These are phyloP conservation scores for Sweltsa coloradensis DNA, from an alignment of 1,140 invertebrate species.

Conservation along the genomic window DNA sequence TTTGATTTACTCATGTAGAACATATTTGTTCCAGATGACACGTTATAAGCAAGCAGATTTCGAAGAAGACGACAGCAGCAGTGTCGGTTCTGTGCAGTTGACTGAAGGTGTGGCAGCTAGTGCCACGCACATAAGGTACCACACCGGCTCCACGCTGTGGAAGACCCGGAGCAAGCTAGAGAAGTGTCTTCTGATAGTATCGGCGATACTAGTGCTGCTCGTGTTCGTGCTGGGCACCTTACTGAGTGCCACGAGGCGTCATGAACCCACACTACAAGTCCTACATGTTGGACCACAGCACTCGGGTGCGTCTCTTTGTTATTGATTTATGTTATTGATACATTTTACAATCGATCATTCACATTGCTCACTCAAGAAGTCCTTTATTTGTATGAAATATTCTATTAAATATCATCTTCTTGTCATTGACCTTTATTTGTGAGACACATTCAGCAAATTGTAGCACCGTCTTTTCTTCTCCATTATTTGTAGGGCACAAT, in stretches of 20 bases:
- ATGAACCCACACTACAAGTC: conserved; percentile 19
- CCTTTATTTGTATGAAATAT: no score
- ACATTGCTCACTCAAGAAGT: no score
- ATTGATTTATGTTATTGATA: no score
- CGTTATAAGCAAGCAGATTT: conserved; percentile 75
- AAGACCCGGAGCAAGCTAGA: conserved; percentile 44
- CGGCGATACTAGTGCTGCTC: conserved; percentile 45
- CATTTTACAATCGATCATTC: no score
- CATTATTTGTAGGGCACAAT: no score
- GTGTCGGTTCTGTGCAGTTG: conserved; percentile 66
- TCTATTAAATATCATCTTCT: no score
- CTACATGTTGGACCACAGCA: conserved; percentile 29
- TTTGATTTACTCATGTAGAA: no score
- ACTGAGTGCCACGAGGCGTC: conserved; percentile 24
- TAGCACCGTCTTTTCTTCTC: no score
- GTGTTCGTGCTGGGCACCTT: conserved; percentile 41
- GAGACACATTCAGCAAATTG: no score
- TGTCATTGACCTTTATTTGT: no score
- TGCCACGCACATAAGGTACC: conserved; percentile 67
- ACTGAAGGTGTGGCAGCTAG: conserved; percentile 58
- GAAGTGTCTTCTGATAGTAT: conserved; percentile 39
- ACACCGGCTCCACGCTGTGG: conserved; percentile 51
- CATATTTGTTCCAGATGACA: conserved; percentile 64
- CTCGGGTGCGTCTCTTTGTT: no score
- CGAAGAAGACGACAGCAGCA: conserved; percentile 68